Base-by-base conservation (phyloP, 2,888 invertebrate species). In the Gari tellinella region DNA sequence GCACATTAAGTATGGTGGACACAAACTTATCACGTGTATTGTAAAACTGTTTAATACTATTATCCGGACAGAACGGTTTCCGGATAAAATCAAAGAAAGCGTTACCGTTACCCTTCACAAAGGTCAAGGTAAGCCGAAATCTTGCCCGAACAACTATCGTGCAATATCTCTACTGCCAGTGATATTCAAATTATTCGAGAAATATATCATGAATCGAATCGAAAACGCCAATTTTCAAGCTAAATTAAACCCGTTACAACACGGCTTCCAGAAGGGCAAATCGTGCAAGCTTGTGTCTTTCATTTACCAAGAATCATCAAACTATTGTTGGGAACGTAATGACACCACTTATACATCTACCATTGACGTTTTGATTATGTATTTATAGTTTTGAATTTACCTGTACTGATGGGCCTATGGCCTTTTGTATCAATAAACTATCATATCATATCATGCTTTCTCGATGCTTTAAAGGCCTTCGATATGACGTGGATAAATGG, bases 401-500 rank as follows among this genome's bases (percentile, higher is more conserved):
- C n/a, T n/a, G n/a, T n/a, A n/a, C n/a, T n/a, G n/a, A n/a, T n/a
- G n/a, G n/a, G n/a, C n/a, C n/a, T n/a, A n/a, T n/a, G n/a, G n/a
- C n/a, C n/a, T n/a, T n/a, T n/a, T n/a, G n/a, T n/a, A n/a, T n/a
- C n/a, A n/a, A n/a, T n/a, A n/a, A n/a, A n/a, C n/a, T n/a, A n/a
- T n/a, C n/a, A n/a, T n/a, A n/a, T n/a, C n/a, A n/a, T 38, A 15
- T 19, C 61, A 1, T 61, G 61, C n/a, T 61, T 49, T 23, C 4
- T 61, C n/a, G 57, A 43, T 26, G 40, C 57, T 8, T 25, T 26
- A 26, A 57, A 57, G 26, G 57, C 57, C 19, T 40, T 61, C n/a
- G 61, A 61, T 40, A n/a, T 15, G 12, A 26, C 26, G 7, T 61
- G 61, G 61, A 61, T 61, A 3, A 49, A 61, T 17, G 61, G 61